Percentiles rank a stretch among this genome's conserved stretches.
Conservation (phyloP, 2,888 invertebrate genomes). For the Phortica magna region DNA sequence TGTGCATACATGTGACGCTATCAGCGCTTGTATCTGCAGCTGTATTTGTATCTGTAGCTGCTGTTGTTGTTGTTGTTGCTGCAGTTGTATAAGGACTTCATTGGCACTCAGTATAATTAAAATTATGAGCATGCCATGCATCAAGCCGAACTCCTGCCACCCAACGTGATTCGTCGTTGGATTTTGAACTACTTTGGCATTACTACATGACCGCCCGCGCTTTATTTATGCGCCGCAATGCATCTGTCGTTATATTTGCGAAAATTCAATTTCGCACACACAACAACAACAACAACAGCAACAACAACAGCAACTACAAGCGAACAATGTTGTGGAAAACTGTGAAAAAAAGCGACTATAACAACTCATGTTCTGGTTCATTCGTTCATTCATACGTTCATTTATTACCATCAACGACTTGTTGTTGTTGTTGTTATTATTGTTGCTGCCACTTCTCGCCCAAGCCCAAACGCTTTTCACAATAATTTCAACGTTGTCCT, state of each 20-base stretch:
- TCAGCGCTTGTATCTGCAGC: background rate
- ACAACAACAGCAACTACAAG: slow-evolving; percentile 10
- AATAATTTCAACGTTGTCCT: background rate
- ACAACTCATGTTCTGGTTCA: slow-evolving; percentile 28
- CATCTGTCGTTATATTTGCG: slow-evolving; percentile 30
- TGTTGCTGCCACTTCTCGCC: background rate
- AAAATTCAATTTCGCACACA: slow-evolving; percentile 38
- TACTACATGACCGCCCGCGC: background rate
- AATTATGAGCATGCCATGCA: slow-evolving; percentile 60
- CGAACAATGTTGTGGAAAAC: background rate
- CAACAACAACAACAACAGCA: slow-evolving; percentile 26
- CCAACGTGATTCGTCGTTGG: background rate
- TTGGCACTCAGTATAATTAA: slow-evolving; percentile 73
- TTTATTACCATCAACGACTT: slow-evolving; percentile 15
- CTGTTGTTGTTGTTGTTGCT: background rate
- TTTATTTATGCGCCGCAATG: slow-evolving; percentile 30
- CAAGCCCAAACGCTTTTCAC: background rate
- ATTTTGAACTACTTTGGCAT: too few species aligned
- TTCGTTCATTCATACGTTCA: slow-evolving; percentile 26
- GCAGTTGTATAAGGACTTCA: slow-evolving; percentile 55
- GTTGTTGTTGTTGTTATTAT: background rate
- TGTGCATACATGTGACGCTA: background rate
- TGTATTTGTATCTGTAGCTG: background rate
- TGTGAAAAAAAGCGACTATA: background rate
- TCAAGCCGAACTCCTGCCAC: background rate